A percentile compares a stretch with the other conserved stretches of the same genome.
Conservation (phyloP, 2,797 vertebrate genomes). For the Arctocebus calabarensis region DNA sequence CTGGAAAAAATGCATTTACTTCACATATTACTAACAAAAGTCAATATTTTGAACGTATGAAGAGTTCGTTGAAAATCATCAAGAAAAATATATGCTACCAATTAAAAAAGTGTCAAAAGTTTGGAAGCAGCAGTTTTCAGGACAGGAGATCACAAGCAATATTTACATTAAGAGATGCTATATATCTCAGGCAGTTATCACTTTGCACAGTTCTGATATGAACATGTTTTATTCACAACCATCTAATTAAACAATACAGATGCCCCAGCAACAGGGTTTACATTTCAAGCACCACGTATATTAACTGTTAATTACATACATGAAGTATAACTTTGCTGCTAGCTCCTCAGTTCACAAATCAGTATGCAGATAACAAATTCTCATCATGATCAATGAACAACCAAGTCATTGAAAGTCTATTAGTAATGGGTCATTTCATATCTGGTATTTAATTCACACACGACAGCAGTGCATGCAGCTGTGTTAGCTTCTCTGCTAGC, state of each 20-base stretch:
- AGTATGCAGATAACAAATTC: background rate
- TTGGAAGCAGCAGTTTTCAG: background rate
- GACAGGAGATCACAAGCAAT: background rate
- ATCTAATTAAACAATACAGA: background rate
- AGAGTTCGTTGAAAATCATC: background rate
- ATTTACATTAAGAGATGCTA: background rate
- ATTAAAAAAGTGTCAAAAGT: background rate
- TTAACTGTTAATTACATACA: background rate
- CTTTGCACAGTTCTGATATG: background rate
- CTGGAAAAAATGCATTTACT: background rate
- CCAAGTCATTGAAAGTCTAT: background rate
- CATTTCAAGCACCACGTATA: background rate
- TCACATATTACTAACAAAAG: background rate
- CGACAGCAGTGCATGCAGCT: background rate
- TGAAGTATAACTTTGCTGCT: background rate
- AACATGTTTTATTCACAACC: background rate
- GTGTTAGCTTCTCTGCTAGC: background rate
- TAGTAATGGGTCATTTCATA: background rate
- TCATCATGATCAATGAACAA: background rate
- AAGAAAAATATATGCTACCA: background rate
- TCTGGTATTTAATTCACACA: background rate
- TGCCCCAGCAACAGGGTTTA: background rate
- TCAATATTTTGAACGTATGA: background rate
- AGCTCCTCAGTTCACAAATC: background rate
- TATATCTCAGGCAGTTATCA: background rate